Base-by-base conservation (phyloP, 2,888 invertebrate species). In the Teleogryllus oceanicus region DNA sequence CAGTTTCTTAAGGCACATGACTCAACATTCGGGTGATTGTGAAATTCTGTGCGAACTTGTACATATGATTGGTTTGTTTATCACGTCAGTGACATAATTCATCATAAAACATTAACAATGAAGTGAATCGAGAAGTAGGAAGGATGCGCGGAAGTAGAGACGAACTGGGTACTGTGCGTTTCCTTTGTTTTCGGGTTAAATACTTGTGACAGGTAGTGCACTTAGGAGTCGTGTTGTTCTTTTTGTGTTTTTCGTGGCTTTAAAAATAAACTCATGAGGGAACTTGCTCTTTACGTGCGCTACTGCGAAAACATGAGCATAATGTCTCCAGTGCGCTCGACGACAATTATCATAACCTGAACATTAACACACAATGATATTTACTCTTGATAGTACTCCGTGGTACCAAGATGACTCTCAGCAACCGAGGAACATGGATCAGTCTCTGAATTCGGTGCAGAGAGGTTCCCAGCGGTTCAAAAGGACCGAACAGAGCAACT, bases 171-270 rank as follows among this genome's bases (percentile, higher is more conserved):
- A 13, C 62, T n/a, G 62, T 62, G 62, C 13, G n/a, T 18, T 62
- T 62, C 62, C 62, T 62, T 62, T 62, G 62, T 62, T 62, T n/a
- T n/a, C 62, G 62, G 13, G 62, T 62, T 62, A 62, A 62, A 18
- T 62, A 62, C 62, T 62, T 62, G 62, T 62, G 62, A 62, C 62
- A 62, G 62, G 62, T 62, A 62, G 62, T 62, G n/a, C n/a, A 62
- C n/a, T n/a, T 62, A 62, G 62, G 62, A n/a, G 16, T n/a, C 4
- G 62, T 62, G 62, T 18, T 62, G 13, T 11, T 37, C 37, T 8
- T 37, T 37, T 37, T 37, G 37, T 37, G 37, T 1, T 37, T 37
- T 37, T 37, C 37, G 37, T 37, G 37, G 37, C 37, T 37, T 37
- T 37, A 37, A 37, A 37, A 37, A 37, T 37, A 37, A 37, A 37